Evolutionary conservation across 2,797 vertebrate genomes (phyloP).

Genomic region (Melopsittacus undulatus): DNA sequence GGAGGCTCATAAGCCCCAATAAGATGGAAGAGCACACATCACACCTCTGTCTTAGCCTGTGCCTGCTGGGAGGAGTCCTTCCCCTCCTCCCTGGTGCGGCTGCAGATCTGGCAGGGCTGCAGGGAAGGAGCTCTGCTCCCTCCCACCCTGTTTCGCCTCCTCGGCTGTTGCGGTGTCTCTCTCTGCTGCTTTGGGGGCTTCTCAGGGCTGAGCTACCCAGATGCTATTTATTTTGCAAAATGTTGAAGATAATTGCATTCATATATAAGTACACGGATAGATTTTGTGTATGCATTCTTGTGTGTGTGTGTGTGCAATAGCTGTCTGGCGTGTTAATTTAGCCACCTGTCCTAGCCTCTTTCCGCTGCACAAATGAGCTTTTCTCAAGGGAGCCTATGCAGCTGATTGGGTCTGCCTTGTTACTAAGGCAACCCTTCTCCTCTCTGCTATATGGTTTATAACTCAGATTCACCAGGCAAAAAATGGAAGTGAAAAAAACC

Average conservation of each 20-base stretch:
- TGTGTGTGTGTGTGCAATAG: not conserved
- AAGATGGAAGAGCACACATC: not conserved
- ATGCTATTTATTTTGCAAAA: conserved; percentile 29
- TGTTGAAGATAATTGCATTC: not conserved
- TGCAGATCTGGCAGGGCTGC: not conserved
- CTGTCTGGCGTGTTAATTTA: conserved; percentile 77
- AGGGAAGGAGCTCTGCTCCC: not conserved
- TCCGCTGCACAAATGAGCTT: conserved; percentile 80
- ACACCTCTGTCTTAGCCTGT: not conserved
- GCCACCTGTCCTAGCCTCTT: conserved; percentile 82
- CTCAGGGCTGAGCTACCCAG: not conserved
- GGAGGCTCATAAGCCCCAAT: not conserved
- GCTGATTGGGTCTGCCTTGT: conserved; percentile 81
- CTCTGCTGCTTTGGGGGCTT: not conserved
- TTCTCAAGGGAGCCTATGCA: conserved; percentile 78
- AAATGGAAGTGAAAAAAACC: not conserved
- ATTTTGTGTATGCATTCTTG: not conserved
- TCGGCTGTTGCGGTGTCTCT: not conserved
- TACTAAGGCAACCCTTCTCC: conserved; percentile 84
- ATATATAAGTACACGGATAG: not conserved
- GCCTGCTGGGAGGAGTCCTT: not conserved
- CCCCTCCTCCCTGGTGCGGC: not conserved
- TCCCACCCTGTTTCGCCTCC: not conserved
- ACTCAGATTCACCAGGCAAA: conserved; percentile 71
- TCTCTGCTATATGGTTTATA: conserved; percentile 74